Evolutionary conservation across 2,113 vertebrate genomes (phyloP).

Genomic region (Carassius auratus): DNA sequence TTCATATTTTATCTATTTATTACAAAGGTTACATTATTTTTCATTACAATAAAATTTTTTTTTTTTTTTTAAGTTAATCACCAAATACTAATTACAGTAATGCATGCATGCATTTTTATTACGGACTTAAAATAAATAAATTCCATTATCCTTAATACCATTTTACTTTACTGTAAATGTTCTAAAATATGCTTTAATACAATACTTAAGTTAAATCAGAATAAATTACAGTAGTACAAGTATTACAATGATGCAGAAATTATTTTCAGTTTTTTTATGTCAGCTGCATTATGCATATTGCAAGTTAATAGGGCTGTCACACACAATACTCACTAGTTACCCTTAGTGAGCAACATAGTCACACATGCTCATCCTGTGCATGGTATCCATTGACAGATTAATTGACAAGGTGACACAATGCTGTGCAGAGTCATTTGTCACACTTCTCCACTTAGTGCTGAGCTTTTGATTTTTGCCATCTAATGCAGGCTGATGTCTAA

Average conservation of each 20-base stretch:
- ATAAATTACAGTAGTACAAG: neutral
- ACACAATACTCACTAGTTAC: slow-evolving; percentile 48
- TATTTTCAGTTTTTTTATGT: neutral
- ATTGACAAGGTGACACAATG: neutral
- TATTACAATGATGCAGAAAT: neutral
- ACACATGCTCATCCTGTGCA: neutral
- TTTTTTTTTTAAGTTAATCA: no score
- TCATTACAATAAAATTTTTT: no score
- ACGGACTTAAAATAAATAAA: no score
- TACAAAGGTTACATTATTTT: no score
- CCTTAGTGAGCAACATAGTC: slow-evolving; percentile 9
- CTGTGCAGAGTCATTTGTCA: neutral
- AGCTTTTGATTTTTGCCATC: neutral
- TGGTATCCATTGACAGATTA: neutral
- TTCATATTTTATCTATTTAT: no score
- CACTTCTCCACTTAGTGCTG: neutral
- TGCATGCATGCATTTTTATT: neutral
- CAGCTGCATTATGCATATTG: slow-evolving; percentile 48
- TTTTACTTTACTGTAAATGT: neutral
- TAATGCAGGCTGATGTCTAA: neutral
- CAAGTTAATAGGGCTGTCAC: slow-evolving; percentile 63
- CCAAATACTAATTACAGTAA: neutral
- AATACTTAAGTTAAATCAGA: neutral
- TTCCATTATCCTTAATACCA: neutral
- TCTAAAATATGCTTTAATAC: neutral